These are phyloP conservation scores for Turritopsis rubra DNA, from an alignment of 30 jellyfish, hydroid and myxozoan genomes.

Conservation along the genomic window DNA sequence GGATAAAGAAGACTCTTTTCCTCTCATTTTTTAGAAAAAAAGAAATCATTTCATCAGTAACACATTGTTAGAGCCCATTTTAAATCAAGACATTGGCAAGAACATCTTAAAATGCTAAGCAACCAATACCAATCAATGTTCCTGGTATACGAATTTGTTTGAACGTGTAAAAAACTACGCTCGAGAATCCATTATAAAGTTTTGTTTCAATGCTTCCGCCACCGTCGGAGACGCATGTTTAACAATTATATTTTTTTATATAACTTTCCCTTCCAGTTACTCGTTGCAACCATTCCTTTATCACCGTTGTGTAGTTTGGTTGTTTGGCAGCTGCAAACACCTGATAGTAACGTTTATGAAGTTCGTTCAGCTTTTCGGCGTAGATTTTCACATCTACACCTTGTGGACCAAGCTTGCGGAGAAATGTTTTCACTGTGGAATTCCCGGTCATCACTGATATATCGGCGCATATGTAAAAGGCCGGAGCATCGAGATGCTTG, in stretches of 20 bases:
- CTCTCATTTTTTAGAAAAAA: too few relatives aligned
- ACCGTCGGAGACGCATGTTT: background rate
- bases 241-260: background rate
- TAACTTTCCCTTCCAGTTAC: conserved; percentile 5
- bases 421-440: background rate
- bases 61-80: too few relatives aligned
- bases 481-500: conserved; percentile 5
- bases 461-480: conserved; percentile 4
- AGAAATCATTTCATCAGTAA: too few relatives aligned
- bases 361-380: background rate
- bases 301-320: background rate
- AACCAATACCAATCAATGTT: too few relatives aligned
- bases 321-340: background rate
- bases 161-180: too few relatives aligned
- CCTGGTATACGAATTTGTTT: too few relatives aligned
- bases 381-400: background rate
- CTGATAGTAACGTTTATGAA: background rate
- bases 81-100: too few relatives aligned
- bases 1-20: too few relatives aligned
- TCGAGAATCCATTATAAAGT: too few relatives aligned
- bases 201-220: too few relatives aligned
- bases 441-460: background rate
- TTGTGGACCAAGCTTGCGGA: background rate
- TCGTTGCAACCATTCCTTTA: background rate
- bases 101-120: too few relatives aligned